phyloP scores from a whole-genome alignment of 2,888 invertebrate species.

The Platynereis dumerilii region DNA sequence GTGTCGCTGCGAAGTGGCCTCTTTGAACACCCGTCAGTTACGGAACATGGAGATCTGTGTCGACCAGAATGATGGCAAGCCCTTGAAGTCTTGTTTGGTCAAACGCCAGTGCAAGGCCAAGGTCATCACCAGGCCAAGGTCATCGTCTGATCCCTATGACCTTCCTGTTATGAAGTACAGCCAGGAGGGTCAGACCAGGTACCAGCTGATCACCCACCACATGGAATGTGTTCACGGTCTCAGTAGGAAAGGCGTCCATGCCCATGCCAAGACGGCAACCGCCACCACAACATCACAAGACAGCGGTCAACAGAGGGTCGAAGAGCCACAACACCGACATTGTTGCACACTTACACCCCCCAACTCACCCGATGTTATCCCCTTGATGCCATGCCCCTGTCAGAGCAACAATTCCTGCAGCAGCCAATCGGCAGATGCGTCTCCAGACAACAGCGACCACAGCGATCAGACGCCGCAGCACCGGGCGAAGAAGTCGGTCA shows the following conservation, averaged over 20 bases:
- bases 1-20: not conserved
- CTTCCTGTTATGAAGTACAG: slow-evolving; percentile 32
- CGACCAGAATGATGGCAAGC: slow-evolving; percentile 12
- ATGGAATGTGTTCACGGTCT: slow-evolving; percentile 22
- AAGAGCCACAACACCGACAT: not conserved
- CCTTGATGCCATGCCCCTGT: slow-evolving; percentile 25
- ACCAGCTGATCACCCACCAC: slow-evolving; percentile 28
- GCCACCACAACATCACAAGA: not conserved
- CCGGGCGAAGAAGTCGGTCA: slow-evolving; percentile 52
- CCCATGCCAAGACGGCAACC: not conserved
- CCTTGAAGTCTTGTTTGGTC: slow-evolving; percentile 34
- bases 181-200: slow-evolving; percentile 32
- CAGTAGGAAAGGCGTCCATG: slow-evolving; percentile 11
- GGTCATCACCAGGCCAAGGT: slow-evolving; percentile 28
- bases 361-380: slow-evolving; percentile 25
- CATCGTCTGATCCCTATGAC: slow-evolving; percentile 36
- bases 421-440: slow-evolving; percentile 12
- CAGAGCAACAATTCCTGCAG: not conserved
- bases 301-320: not conserved
- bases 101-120: slow-evolving; percentile 10
- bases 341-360: slow-evolving; percentile 1
- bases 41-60: not conserved
- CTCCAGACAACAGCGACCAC: slow-evolving; percentile 14
- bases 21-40: not conserved
- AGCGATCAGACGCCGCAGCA: not conserved